These are phyloP conservation scores for Plecotus auritus DNA, from an alignment of 2,113 vertebrate genomes.

Conservation along the genomic window DNA sequence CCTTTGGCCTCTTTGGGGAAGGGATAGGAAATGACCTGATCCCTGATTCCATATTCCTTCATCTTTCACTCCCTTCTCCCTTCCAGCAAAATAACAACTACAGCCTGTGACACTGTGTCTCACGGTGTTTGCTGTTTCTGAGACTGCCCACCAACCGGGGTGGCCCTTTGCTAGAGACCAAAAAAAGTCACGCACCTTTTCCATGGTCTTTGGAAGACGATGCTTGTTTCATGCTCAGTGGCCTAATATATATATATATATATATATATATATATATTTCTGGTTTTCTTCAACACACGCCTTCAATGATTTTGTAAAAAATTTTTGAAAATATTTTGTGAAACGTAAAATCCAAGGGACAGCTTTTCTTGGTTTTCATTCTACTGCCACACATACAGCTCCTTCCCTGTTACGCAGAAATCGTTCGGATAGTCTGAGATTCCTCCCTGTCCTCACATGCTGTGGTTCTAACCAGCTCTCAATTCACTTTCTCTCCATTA, in stretches of 20 bases:
- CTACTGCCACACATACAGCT: neutral
- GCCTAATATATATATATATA: neutral
- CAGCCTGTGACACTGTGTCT: neutral
- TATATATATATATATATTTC: neutral
- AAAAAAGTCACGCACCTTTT: neutral
- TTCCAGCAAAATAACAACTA: neutral
- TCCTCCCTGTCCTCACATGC: neutral
- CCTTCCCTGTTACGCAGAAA: neutral
- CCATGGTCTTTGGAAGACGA: neutral
- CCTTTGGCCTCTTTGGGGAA: neutral
- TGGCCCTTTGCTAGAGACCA: neutral
- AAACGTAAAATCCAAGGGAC: neutral
- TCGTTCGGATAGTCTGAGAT: neutral
- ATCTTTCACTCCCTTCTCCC: neutral
- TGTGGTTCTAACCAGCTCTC: neutral
- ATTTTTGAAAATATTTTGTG: neutral
- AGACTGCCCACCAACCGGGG: neutral
- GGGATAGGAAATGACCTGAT: neutral
- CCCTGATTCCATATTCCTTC: neutral
- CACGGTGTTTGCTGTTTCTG: neutral
- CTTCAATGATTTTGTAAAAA: neutral
- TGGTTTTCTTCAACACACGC: neutral
- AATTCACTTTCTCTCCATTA: neutral
- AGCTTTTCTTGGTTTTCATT: neutral
- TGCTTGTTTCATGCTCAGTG: neutral